Percentiles rank a stretch among this genome's conserved stretches.
phyloP scores from a whole-genome alignment of 2,888 invertebrate genomes.

The Trachelus stipa region DNA sequence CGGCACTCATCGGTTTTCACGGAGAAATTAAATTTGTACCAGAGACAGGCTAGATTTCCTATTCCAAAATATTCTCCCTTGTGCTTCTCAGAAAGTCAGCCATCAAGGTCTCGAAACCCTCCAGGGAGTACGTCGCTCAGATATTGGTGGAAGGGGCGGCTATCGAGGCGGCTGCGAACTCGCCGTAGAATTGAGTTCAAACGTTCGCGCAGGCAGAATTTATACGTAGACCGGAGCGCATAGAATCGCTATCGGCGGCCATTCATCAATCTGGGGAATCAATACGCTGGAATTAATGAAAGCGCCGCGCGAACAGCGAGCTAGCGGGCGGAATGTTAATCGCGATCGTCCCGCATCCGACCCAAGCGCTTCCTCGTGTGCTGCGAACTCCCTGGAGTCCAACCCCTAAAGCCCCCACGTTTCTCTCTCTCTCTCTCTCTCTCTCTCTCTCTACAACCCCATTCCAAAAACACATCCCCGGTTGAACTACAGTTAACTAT shows the following conservation, averaged over 20 bases:
- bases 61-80: background rate
- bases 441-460: conserved; percentile 3
- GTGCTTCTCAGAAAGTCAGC: background rate
- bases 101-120: background rate
- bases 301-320: conserved; percentile 66
- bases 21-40: background rate
- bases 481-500: conserved; percentile 6
- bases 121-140: background rate
- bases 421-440: conserved; percentile 11
- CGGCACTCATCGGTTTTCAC: background rate
- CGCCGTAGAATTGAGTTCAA: conserved; percentile 7
- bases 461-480: background rate
- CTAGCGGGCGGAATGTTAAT: conserved; percentile 67
- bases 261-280: conserved; percentile 67
- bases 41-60: background rate
- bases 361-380: conserved; percentile 57
- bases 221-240: conserved; percentile 49
- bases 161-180: conserved; percentile 2
- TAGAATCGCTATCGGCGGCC: conserved; percentile 67
- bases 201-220: conserved; percentile 30
- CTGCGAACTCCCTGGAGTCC: conserved; percentile 59
- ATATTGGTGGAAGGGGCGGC: background rate
- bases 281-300: conserved; percentile 68
- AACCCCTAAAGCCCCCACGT: conserved; percentile 29
- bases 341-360: conserved; percentile 64